A percentile compares a stretch with the other conserved stretches of the same genome.
Evolutionary conservation across 2,797 vertebrate genomes (phyloP).

Genomic region (Coracias cyanogaster): DNA sequence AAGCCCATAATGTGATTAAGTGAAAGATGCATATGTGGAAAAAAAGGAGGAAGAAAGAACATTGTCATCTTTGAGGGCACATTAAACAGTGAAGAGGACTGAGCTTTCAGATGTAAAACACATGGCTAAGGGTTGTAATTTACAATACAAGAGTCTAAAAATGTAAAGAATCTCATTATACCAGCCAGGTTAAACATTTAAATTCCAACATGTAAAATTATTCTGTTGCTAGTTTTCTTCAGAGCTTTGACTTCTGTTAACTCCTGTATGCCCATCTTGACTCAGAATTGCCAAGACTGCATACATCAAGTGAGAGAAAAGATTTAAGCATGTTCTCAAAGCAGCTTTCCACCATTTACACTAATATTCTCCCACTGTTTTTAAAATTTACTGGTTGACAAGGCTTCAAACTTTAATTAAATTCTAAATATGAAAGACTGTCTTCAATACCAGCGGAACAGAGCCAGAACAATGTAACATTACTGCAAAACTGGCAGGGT

Average conservation of each 20-base stretch:
- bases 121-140: not conserved
- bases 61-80: not conserved
- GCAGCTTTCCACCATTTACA: not conserved
- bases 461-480: slow-evolving; percentile 19
- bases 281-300: not conserved
- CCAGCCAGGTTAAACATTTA: slow-evolving; percentile 19
- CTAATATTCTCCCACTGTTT: not conserved
- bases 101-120: slow-evolving; percentile 44
- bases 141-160: slow-evolving; percentile 22
- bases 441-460: not conserved
- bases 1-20: not conserved
- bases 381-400: not conserved
- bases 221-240: not conserved
- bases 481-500: not conserved
- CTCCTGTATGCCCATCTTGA: not conserved
- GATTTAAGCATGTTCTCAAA: not conserved
- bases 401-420: not conserved
- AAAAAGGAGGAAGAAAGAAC: not conserved
- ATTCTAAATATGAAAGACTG: not conserved
- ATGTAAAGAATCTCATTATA: slow-evolving; percentile 33
- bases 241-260: not conserved
- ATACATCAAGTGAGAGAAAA: not conserved
- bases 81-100: not conserved
- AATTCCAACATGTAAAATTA: slow-evolving; percentile 8
- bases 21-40: not conserved